Conservation (phyloP, 2,113 vertebrate genomes). For the Myotis lucifugus region DNA sequence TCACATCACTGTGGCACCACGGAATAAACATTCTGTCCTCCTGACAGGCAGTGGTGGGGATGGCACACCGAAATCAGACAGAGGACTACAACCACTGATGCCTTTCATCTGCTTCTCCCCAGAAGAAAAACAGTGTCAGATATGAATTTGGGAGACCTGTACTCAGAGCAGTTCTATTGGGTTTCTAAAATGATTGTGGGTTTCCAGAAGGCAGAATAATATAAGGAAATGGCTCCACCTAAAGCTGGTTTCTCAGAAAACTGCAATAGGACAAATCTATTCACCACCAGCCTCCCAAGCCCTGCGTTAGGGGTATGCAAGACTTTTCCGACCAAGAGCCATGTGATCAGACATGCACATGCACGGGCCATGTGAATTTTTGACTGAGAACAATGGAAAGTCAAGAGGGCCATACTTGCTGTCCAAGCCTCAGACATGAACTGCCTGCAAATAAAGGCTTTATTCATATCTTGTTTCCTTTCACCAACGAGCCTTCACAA, state of each 20-base stretch:
- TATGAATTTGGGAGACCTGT: background rate
- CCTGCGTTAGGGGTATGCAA: background rate
- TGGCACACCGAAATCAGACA: background rate
- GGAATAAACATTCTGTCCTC: too few relatives aligned
- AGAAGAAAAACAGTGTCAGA: background rate
- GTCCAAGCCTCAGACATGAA: background rate
- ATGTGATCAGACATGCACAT: background rate
- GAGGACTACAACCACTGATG: background rate
- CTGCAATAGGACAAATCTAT: background rate
- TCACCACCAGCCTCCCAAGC: background rate
- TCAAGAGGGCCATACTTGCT: background rate
- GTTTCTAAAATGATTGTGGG: constrained; percentile 23
- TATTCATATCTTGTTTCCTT: constrained; percentile 35
- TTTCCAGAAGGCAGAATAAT: constrained; percentile 31
- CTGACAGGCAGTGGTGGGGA: background rate
- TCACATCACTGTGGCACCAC: fast-evolving
- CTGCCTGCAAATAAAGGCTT: constrained; percentile 9
- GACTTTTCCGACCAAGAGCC: background rate
- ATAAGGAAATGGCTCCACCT: constrained; percentile 68
- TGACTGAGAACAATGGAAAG: constrained; percentile 12
- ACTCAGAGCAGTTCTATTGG: background rate
- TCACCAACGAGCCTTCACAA: background rate
- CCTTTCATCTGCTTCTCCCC: background rate
- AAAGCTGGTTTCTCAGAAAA: constrained; percentile 66
- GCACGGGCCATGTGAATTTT: background rate